Base-by-base conservation (phyloP, 2,797 vertebrate species). In the Chrysolophus pictus region DNA sequence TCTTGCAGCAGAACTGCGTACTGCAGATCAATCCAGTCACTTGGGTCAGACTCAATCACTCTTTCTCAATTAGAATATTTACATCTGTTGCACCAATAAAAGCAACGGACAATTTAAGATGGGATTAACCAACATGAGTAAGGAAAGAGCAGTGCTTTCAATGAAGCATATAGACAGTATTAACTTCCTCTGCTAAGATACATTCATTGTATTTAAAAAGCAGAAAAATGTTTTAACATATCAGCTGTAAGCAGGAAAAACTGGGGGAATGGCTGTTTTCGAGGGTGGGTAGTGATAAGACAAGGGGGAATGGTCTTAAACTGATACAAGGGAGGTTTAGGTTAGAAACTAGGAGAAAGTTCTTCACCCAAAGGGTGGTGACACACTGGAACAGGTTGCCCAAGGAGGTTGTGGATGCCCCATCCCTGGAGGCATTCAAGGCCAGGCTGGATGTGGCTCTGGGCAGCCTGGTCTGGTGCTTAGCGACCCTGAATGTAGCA, bases 61-160 rank as follows among this genome's bases (percentile, higher is more conserved):
- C 28, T 65, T 84, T 65, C 71, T 49, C 78, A 78, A 47, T 7
- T 21, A 77, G 49, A 77, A 65, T 72, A 78, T 87, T 87, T 64
- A 58, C 24, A 77, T 88, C 78, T 56, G 47, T 55, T 88, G 22
- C 44, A 78, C 24, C 67, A 46, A 35, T 3, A 35, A 81, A 84
- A 86, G 12, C 62, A 65, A 63, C 3, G 68, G 53, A 39, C 14
- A 64, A 60, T 8, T 72, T n/a, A 60, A 72, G n/a, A 75, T 42
- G 2, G 49, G 24, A 59, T 47, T 53, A 49, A 12, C 6, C 46
- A 62, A 33, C n/a, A 35, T 39, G 24, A 64, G 22, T 41, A 55
- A 72, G 71, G 33, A 74, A 78, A 68, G 42, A 56, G 9, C 12
- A 26, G 31, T 37, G 24, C 19, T 87, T 53, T 87, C 56, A 67